A percentile compares a stretch with the other conserved stretches of the same genome.
Evolutionary conservation across 1,140 invertebrate genomes (phyloP).

Genomic region (Andrena cerasifolii): DNA sequence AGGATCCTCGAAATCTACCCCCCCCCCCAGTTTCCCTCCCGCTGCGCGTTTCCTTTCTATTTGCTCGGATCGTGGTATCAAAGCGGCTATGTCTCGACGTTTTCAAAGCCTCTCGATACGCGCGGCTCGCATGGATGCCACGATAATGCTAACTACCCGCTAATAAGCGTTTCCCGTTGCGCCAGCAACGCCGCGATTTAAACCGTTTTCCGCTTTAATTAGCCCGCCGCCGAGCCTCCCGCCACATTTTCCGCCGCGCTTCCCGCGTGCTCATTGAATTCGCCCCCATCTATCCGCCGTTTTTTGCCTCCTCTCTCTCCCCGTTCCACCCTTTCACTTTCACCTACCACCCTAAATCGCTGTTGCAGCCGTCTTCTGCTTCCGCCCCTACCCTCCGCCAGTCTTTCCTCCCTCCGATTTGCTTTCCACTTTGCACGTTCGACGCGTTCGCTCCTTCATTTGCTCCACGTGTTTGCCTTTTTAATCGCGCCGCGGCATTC

Average conservation of each 20-base stretch:
- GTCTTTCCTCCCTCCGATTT: neutral
- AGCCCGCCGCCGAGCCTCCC: slow-evolving; percentile 2
- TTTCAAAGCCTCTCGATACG: slow-evolving; percentile 21
- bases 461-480: no score
- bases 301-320: neutral
- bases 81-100: slow-evolving; percentile 35
- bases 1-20: neutral
- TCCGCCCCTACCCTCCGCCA: neutral
- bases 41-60: slow-evolving; percentile 43
- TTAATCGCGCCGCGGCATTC: no score
- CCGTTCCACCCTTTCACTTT: neutral
- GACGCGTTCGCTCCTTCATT: no score
- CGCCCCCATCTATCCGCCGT: neutral
- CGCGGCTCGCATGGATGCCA: neutral
- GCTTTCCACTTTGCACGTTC: neutral
- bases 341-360: neutral
- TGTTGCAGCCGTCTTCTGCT: neutral
- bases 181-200: slow-evolving; percentile 46
- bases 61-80: slow-evolving; percentile 50
- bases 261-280: neutral
- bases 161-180: slow-evolving; percentile 59
- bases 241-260: no score
- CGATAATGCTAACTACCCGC: slow-evolving; percentile 46
- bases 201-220: slow-evolving; percentile 60
- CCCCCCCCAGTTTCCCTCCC: slow-evolving; percentile 41